Percentiles rank a stretch among this genome's conserved stretches.
phyloP scores from a whole-genome alignment of 1,140 invertebrate species.

The Neuroterus valhalla region DNA sequence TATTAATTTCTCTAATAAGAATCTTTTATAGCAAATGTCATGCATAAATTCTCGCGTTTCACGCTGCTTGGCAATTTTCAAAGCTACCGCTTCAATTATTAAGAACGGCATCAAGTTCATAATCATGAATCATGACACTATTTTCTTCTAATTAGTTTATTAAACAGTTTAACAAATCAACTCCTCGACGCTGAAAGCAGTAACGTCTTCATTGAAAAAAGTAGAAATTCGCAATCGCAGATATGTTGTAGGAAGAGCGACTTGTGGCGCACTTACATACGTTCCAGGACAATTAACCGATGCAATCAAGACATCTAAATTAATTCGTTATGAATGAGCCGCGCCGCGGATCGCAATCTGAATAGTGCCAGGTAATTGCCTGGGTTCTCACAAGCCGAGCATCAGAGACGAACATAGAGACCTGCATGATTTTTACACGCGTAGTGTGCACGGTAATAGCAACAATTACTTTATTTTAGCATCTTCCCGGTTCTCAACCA shows the following conservation, averaged over 20 bases:
- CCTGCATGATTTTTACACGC: conserved; percentile 48
- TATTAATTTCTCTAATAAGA: conserved; percentile 4
- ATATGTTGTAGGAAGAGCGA: conserved; percentile 28
- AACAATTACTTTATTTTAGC: conserved; percentile 74
- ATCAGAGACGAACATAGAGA: conserved; percentile 37
- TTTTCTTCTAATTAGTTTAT: not conserved
- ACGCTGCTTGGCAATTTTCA: conserved; percentile 6
- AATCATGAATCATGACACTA: conserved; percentile 12
- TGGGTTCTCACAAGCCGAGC: conserved; percentile 68
- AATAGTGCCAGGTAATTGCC: conserved; percentile 69
- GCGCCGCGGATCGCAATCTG: conserved; percentile 54
- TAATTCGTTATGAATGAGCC: conserved; percentile 61
- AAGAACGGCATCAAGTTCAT: not conserved
- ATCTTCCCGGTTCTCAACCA: conserved; percentile 66
- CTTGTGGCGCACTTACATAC: conserved; percentile 40
- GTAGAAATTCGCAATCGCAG: conserved; percentile 11
- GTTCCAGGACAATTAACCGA: conserved; percentile 70
- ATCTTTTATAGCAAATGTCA: not conserved
- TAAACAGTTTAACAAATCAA: conserved; percentile 22
- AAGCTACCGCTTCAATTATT: conserved; percentile 10
- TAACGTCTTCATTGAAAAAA: conserved; percentile 38
- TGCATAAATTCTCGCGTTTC: conserved; percentile 7
- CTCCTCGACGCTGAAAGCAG: conserved; percentile 45
- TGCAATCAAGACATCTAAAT: conserved; percentile 75
- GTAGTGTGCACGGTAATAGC: conserved; percentile 63